These are phyloP conservation scores for Drosophila funebris DNA, from an alignment of 1,140 invertebrate species.

Conservation along the genomic window DNA sequence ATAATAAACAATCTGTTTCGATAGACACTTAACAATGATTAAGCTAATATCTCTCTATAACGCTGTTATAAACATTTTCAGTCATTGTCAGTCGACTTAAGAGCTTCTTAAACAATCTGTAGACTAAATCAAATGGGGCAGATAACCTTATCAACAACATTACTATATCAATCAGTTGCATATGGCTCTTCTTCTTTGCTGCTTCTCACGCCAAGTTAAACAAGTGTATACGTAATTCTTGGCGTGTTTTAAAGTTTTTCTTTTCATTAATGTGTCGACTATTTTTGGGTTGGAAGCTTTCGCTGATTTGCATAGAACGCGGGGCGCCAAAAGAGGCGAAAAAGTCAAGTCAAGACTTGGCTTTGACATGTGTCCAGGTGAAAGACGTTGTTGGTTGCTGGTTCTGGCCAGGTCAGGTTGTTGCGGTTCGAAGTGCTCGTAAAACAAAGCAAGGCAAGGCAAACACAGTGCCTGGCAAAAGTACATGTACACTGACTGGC, in stretches of 20 bases:
- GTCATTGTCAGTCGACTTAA: too few relatives aligned
- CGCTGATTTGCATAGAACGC: conserved; percentile 62
- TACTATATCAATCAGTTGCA: too few relatives aligned
- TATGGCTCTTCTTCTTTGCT: too few relatives aligned
- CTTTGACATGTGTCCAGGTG: conserved; percentile 76
- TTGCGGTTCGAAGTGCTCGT: conserved; percentile 16
- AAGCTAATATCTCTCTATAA: too few relatives aligned
- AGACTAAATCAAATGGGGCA: too few relatives aligned
- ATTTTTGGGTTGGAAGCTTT: conserved; percentile 53
- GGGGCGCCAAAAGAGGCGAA: conserved; percentile 29
- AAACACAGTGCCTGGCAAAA: conserved; percentile 48
- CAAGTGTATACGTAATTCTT: conserved; percentile 48
- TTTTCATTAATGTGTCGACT: conserved; percentile 36
- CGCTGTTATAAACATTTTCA: too few relatives aligned
- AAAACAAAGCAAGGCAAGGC: conserved; percentile 23
- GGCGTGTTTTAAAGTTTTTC: conserved; percentile 12
- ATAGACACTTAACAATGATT: too few relatives aligned
- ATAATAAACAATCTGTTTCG: too few relatives aligned
- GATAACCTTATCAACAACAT: too few relatives aligned
- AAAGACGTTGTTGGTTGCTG: conserved; percentile 32
- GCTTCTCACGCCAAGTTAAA: not conserved
- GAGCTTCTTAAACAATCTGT: too few relatives aligned
- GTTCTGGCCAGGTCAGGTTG: conserved; percentile 3
- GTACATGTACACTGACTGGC: conserved; percentile 23
- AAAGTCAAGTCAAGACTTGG: conserved; percentile 39